A percentile compares a stretch with the other conserved stretches of the same genome.
Conservation (phyloP, 1,140 invertebrate species). For the Druon quercuslanigerum region DNA sequence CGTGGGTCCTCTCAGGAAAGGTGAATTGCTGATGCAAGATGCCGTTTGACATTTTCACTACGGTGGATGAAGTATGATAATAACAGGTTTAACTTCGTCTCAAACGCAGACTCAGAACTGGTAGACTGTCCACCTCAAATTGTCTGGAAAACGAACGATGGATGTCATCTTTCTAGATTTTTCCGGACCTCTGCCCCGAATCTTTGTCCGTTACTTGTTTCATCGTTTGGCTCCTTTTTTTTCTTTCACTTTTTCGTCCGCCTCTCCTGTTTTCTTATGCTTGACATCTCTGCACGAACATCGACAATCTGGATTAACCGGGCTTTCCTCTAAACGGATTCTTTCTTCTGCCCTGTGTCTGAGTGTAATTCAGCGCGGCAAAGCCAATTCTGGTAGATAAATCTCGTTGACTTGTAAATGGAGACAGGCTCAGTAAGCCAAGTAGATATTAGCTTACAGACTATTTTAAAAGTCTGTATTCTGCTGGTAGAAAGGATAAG, state of each 20-base stretch:
- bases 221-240: neutral
- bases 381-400: slow-evolving; percentile 14
- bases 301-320: slow-evolving; percentile 22
- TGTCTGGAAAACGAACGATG: neutral
- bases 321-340: slow-evolving; percentile 9
- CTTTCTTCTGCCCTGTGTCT: neutral
- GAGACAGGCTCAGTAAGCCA: slow-evolving; percentile 1
- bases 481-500: no score
- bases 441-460: neutral
- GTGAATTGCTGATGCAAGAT: slow-evolving; percentile 19
- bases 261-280: slow-evolving; percentile 39
- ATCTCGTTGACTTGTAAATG: slow-evolving; percentile 2
- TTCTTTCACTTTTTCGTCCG: neutral
- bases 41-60: slow-evolving; percentile 28
- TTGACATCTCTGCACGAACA: slow-evolving; percentile 37
- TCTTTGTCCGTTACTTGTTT: slow-evolving; percentile 12
- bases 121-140: neutral
- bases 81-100: slow-evolving; percentile 24
- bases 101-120: neutral
- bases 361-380: neutral
- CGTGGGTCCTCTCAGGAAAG: slow-evolving; percentile 20
- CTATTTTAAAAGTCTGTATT: neutral
- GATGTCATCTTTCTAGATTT: slow-evolving; percentile 3
- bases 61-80: slow-evolving; percentile 13
- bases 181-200: neutral